Percentiles rank a stretch among this genome's conserved stretches.
phyloP scores from a whole-genome alignment of 2,113 vertebrate species.

The Lipotes vexillifer region DNA sequence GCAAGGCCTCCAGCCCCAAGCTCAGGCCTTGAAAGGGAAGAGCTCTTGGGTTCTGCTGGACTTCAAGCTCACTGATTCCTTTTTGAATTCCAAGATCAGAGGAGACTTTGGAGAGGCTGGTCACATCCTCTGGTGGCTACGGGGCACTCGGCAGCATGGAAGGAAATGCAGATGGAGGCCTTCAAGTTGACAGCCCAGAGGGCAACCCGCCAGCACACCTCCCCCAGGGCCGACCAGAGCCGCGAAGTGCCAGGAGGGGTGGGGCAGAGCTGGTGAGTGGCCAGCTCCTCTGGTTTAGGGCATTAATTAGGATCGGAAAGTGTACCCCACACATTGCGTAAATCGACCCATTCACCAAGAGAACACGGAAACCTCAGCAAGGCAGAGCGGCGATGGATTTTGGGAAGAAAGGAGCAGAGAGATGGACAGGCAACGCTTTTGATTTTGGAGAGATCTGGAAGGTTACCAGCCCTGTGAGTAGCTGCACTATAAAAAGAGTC shows the following conservation, averaged over 20 bases:
- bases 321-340: neutral
- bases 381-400: neutral
- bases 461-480: constrained; percentile 79
- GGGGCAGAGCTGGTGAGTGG: neutral
- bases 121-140: neutral
- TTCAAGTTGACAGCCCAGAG: neutral
- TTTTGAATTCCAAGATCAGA: neutral
- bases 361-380: neutral
- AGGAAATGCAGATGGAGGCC: neutral
- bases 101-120: neutral
- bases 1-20: neutral
- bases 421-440: constrained; percentile 24
- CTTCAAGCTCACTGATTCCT: neutral
- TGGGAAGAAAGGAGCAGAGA: neutral
- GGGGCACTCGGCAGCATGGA: neutral
- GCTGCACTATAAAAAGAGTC: constrained; percentile 95
- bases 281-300: neutral
- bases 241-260: neutral
- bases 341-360: neutral
- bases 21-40: neutral
- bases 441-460: constrained; percentile 78
- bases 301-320: neutral
- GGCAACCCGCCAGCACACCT: neutral
- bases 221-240: neutral
- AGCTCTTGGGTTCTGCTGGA: neutral